Evolutionary conservation across 2,113 vertebrate species (phyloP).

Genomic region (Cryptotis parvus): DNA sequence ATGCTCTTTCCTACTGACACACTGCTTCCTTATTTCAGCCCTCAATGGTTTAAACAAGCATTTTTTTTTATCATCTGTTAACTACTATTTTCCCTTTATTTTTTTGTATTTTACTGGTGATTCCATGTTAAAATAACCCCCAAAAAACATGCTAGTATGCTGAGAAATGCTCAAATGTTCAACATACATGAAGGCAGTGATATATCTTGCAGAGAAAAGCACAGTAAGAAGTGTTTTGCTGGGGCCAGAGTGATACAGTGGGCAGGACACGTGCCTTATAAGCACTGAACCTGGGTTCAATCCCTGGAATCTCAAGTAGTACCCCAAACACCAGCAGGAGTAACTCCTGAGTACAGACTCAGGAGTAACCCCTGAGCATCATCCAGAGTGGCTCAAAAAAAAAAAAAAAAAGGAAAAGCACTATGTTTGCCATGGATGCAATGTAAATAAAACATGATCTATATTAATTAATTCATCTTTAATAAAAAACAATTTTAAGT

Average conservation of each 20-base stretch:
- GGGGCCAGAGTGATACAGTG: too few species aligned
- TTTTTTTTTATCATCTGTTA: not conserved
- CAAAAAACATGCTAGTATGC: not conserved
- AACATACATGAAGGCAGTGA: not conserved
- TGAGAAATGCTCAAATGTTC: not conserved
- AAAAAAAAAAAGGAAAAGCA: too few species aligned
- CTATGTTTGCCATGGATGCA: not conserved
- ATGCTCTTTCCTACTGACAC: not conserved
- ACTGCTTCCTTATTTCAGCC: not conserved
- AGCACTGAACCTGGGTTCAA: too few species aligned
- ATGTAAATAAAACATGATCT: not conserved
- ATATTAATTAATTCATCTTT: not conserved
- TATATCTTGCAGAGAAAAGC: not conserved
- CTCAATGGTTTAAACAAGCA: not conserved
- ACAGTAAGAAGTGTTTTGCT: not conserved
- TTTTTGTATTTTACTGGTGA: conserved; percentile 6
- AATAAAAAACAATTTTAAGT: conserved; percentile 12
- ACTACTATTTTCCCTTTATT: not conserved
- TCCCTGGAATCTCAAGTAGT: too few species aligned
- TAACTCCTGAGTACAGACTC: too few species aligned
- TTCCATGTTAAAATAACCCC: not conserved
- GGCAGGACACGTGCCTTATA: too few species aligned
- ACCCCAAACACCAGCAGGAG: too few species aligned
- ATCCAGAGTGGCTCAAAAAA: too few species aligned
- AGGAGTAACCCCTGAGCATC: too few species aligned